A percentile compares a stretch with the other conserved stretches of the same genome.
Conservation (phyloP, 2,888 invertebrate species). For the Andrena bucephala region DNA sequence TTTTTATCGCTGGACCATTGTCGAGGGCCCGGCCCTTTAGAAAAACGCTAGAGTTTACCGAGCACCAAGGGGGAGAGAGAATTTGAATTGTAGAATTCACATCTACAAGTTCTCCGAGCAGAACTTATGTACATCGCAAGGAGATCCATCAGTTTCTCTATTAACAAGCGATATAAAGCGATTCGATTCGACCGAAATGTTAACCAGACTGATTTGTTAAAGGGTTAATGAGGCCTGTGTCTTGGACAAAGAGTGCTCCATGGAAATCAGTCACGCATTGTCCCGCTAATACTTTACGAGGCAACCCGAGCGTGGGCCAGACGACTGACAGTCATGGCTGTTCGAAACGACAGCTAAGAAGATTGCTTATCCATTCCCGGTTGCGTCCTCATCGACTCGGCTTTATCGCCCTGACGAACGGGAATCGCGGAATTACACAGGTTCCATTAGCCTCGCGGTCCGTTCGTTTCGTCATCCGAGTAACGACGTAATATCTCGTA, state of each 20-base stretch:
- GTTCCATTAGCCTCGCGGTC: slow-evolving; percentile 35
- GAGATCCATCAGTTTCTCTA: slow-evolving; percentile 24
- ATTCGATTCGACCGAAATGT: slow-evolving; percentile 31
- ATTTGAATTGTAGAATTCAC: slow-evolving; percentile 1
- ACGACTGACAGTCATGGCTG: slow-evolving; percentile 68
- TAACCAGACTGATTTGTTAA: slow-evolving; percentile 52
- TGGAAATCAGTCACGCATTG: slow-evolving; percentile 71
- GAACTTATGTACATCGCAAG: too few relatives aligned
- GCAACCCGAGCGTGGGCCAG: slow-evolving; percentile 63
- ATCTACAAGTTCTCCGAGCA: too few relatives aligned
- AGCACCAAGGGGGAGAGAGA: neutral
- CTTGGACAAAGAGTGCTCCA: slow-evolving; percentile 64
- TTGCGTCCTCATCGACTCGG: slow-evolving; percentile 61
- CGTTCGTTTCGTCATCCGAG: slow-evolving; percentile 35
- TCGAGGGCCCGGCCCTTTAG: neutral
- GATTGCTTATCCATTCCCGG: slow-evolving; percentile 71
- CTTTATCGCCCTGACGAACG: slow-evolving; percentile 60
- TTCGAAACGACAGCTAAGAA: slow-evolving; percentile 69
- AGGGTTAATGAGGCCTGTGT: slow-evolving; percentile 67
- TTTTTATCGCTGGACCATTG: slow-evolving; percentile 1
- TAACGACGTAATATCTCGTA: slow-evolving; percentile 40
- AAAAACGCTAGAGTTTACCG: neutral
- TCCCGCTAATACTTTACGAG: slow-evolving; percentile 70
- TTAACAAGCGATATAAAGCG: slow-evolving; percentile 30
- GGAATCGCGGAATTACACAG: slow-evolving; percentile 46